Evolutionary conservation across 2,888 invertebrate species (phyloP), one percentile per base, ranked within the genome.

Genomic region (Seira musarum): DNA sequence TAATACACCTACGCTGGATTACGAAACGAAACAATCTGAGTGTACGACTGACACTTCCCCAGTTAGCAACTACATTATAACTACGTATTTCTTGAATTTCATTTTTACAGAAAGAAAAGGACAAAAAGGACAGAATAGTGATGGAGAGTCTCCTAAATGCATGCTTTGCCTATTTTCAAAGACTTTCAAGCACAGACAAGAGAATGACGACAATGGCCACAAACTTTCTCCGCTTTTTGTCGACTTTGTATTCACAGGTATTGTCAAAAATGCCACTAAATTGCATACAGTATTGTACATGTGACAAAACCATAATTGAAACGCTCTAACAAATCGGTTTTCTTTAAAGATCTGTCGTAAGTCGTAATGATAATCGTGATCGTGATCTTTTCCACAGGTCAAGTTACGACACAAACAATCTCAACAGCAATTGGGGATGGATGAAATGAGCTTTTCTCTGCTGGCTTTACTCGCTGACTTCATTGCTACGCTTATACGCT

Each of bases 81-180:
- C n/a, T n/a, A n/a, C n/a, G n/a, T n/a, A n/a, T n/a, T n/a, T n/a
- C n/a, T n/a, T n/a, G n/a, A n/a, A n/a, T n/a, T n/a, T n/a, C n/a
- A n/a, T n/a, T n/a, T 61, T 69, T 70, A 8, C 87, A 91, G 91
- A 94, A 93, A 89, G 96, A 96, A 90, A 92, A 92, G 87, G n/a
- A n/a, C n/a, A n/a, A n/a, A n/a, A n/a, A n/a, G n/a, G 94, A 93
- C 85, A 95, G 95, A 90, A 96, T 96, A 60, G 96, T 96, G 89
- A 91, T 96, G 87, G 96, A 96, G 90, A 94, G 95, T 49, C 90
- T 96, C 85, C 91, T 96, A 85, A 96, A 96, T 89, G 95, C 94
- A 57, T 96, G 95, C 89, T 86, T 87, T 66, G 86, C 87, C 69
- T 87, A 85, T n/a, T 85, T 78, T 60, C 85, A 85, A 72, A 75